Evolutionary conservation across 2,113 vertebrate species (phyloP).

Genomic region (Varanus salvator): DNA sequence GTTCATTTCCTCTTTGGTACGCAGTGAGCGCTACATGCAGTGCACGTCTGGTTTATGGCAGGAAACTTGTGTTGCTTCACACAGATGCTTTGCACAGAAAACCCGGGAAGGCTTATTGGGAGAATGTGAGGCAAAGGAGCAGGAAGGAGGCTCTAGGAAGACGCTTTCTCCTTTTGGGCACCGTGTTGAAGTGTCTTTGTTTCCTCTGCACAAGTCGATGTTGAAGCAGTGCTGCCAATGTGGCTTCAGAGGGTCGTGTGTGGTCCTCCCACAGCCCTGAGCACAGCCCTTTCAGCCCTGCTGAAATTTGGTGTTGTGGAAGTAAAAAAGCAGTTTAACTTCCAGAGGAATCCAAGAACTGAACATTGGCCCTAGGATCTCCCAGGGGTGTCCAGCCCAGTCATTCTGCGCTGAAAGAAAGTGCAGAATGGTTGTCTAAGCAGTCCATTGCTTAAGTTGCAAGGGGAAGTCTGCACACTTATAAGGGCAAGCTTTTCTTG

Average conservation of each 20-base stretch:
- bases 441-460: conserved; percentile 38
- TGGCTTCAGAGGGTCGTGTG: too few relatives aligned
- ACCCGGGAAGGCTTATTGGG: not conserved
- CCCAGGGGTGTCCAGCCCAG: too few relatives aligned
- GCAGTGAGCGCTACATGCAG: not conserved
- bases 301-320: too few relatives aligned
- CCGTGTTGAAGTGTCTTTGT: not conserved
- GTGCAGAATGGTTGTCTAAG: conserved; percentile 33
- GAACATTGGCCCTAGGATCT: too few relatives aligned
- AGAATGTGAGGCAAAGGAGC: not conserved
- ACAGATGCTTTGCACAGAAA: not conserved
- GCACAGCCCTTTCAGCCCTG: too few relatives aligned
- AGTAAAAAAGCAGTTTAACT: too few relatives aligned
- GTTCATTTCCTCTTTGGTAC: conserved; percentile 16
- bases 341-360: too few relatives aligned
- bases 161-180: not conserved
- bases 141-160: rapidly evolving
- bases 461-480: not conserved
- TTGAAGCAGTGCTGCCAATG: not conserved
- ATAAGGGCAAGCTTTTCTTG: not conserved
- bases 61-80: conserved; percentile 23
- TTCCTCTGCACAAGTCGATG: not conserved
- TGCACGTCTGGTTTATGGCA: conserved; percentile 32
- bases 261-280: too few relatives aligned
- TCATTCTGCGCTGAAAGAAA: not conserved